Base-by-base conservation (phyloP, 1,140 invertebrate genomes). In the Gryon sp. region DNA sequence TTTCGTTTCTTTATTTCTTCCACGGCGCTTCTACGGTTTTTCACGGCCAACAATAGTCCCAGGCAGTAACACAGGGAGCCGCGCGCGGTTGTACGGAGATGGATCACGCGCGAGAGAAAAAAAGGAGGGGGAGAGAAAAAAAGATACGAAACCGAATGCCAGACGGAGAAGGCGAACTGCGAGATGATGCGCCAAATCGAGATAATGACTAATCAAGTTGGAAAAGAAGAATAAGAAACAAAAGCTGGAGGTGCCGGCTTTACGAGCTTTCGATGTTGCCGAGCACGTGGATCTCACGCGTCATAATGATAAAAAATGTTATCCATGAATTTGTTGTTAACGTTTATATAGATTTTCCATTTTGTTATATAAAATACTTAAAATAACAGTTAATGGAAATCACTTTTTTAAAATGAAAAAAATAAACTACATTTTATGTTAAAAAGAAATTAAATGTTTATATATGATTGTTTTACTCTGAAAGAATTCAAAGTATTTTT, bases 161-260 rank as follows among this genome's bases (percentile, higher is more conserved):
- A 32, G 32, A 34, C 11, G 28, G 9, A 45, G 22, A 40, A 16
- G 20, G 15, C n/a, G n/a, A 40, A 48, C 14, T 12, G 63, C 66
- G 15, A 46, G 70, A 80, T 82, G 79, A 82, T 82, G 81, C 72
- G 80, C 83, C 81, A 76, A 76, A 79, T 82, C 78, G 73, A 74
- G 73, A 76, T 84, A 82, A 84, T 84, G 76, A 81, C 83, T 81
- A 83, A 84, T 84, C 82, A 82, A 81, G 59, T 69, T 38, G 75
- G 45, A 69, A 46, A 60, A n/a, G 40, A 60, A 57, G 14, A 70
- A 52, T 40, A 60, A 45, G 28, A 53, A 34, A 30, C 28, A 40
- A n/a, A 36, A 52, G 7, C 26, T 8, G 14, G 22, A 76, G 52
- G 40, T 65, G 53, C 32, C 43, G 19, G 19, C 22, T 40, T 53